phyloP scores from a whole-genome alignment of 2,113 vertebrate species.

The Oreochromis tanganicae region DNA sequence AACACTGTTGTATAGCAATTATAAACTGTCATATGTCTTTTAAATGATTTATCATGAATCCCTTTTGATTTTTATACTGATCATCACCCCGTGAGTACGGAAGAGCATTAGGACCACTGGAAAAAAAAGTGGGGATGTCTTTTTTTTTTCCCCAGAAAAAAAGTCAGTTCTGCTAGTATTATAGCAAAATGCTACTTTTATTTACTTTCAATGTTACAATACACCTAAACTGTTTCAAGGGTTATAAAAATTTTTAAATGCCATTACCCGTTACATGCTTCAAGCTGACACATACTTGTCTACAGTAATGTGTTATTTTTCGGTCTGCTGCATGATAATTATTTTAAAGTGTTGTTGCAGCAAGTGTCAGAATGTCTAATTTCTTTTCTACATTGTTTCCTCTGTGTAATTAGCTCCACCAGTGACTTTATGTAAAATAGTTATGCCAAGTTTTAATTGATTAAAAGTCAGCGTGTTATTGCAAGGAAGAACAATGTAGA shows the following conservation, averaged over 20 bases:
- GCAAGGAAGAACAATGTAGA: slow-evolving; percentile 32
- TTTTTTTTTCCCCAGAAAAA: neutral
- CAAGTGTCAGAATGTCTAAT: neutral
- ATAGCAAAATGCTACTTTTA: neutral
- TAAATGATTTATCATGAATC: neutral
- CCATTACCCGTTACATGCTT: neutral
- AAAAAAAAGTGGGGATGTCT: neutral
- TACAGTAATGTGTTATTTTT: neutral
- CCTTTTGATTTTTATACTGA: neutral
- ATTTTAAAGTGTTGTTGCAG: neutral
- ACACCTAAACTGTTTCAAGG: neutral
- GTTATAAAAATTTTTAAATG: rapidly evolving
- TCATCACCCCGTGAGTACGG: neutral
- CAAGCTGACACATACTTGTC: neutral
- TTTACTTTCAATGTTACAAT: neutral
- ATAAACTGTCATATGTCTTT: neutral
- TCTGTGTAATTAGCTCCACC: slow-evolving; percentile 40
- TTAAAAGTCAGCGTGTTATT: slow-evolving; percentile 53
- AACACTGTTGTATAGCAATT: neutral
- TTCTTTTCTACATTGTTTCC: neutral
- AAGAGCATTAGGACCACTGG: neutral
- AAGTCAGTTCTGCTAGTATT: neutral
- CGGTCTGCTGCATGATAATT: neutral
- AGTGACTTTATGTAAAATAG: slow-evolving; percentile 48
- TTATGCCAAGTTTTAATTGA: slow-evolving; percentile 55